These are phyloP conservation scores for Rostratula benghalensis DNA, from an alignment of 2,113 vertebrate species.

Conservation along the genomic window DNA sequence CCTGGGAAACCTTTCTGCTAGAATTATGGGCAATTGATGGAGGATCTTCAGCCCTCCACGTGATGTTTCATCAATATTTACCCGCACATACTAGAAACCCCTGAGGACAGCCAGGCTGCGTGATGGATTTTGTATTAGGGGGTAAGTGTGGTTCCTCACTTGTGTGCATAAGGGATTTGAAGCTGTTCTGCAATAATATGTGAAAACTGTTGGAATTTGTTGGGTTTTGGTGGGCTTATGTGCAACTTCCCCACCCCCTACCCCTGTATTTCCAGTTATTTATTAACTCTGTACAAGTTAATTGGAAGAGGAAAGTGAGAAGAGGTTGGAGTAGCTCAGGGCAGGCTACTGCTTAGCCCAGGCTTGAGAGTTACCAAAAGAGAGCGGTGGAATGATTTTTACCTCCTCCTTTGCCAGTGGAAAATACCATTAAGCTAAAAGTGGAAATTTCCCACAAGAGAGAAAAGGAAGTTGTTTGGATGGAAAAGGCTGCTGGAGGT, in stretches of 20 bases:
- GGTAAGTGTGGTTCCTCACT: neutral
- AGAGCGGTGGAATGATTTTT: neutral
- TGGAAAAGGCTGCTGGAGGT: neutral
- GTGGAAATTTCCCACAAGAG: neutral
- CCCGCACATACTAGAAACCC: neutral
- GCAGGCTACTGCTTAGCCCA: neutral
- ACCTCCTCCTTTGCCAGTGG: neutral
- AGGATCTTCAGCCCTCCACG: neutral
- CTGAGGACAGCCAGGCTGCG: neutral
- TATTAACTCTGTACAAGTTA: neutral
- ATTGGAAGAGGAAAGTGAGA: neutral
- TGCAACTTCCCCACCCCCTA: accelerated
- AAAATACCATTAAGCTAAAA: neutral
- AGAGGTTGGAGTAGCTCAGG: neutral
- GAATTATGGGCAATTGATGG: neutral
- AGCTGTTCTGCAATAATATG: neutral
- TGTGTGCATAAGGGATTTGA: neutral
- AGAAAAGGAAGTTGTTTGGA: neutral
- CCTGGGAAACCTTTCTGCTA: neutral
- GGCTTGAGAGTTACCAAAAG: neutral
- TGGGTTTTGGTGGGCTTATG: neutral
- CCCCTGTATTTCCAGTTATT: neutral
- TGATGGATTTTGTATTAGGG: neutral
- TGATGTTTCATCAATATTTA: neutral
- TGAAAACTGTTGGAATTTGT: neutral